phyloP scores from a whole-genome alignment of 53 echinoderm and acorn worm genomes.

The Patiria pectinifera region DNA sequence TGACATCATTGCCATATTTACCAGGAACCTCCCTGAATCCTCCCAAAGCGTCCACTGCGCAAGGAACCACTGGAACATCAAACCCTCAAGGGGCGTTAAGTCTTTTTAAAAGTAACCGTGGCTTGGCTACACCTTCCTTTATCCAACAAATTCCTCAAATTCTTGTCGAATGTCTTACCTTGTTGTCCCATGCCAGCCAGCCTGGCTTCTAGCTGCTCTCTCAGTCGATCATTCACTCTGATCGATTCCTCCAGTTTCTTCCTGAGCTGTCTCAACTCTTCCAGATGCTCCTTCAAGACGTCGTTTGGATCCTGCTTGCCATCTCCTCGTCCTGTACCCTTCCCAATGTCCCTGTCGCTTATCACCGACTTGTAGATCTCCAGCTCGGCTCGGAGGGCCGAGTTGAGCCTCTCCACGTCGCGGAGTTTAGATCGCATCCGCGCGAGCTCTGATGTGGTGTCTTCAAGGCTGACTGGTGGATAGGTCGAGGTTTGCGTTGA shows the following conservation, averaged over 20 bases:
- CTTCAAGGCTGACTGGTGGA: not conserved
- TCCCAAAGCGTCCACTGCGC: too few relatives aligned
- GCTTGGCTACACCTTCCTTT: too few relatives aligned
- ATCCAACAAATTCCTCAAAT: not conserved
- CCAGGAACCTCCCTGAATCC: too few relatives aligned
- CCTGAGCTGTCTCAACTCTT: constrained; percentile 80
- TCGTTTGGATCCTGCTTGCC: constrained; percentile 39
- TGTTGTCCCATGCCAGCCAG: constrained; percentile 59
- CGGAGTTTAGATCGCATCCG: constrained; percentile 72
- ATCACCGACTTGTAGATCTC: constrained; percentile 74
- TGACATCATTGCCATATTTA: too few relatives aligned
- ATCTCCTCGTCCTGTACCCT: constrained; percentile 3
- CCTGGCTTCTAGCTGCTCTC: constrained; percentile 70
- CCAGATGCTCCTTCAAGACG: constrained; percentile 77
- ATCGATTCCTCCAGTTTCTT: constrained; percentile 86
- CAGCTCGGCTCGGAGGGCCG: constrained; percentile 76
- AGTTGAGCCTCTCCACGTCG: constrained; percentile 70
- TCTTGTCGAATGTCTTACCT: not conserved
- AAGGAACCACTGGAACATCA: too few relatives aligned
- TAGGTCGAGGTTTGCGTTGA: constrained; percentile 32
- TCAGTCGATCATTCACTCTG: constrained; percentile 72
- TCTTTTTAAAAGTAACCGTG: too few relatives aligned
- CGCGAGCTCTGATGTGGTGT: constrained; percentile 45
- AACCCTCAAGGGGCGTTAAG: too few relatives aligned
- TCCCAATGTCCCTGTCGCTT: constrained; percentile 26